A percentile compares a stretch with the other conserved stretches of the same genome.
Evolutionary conservation across 1,140 invertebrate species (phyloP).

Genomic region (Matsumurasca onukii): DNA sequence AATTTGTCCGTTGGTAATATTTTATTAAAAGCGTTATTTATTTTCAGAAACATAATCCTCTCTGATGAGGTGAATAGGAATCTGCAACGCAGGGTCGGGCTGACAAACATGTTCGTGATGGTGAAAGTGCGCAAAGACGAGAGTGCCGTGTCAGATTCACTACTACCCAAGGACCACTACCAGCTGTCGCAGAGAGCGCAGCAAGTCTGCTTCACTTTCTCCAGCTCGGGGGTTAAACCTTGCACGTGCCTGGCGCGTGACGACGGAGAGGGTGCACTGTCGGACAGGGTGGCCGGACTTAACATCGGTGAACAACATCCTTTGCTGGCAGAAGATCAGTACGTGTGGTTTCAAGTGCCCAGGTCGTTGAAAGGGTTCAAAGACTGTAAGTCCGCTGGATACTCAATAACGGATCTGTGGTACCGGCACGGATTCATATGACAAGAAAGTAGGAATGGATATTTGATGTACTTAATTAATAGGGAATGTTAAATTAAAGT

Average conservation of each 20-base stretch:
- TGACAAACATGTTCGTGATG: constrained; percentile 3
- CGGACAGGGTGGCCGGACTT: background rate
- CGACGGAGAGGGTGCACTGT: too few relatives aligned
- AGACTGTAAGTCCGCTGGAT: constrained; percentile 11
- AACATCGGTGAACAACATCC: background rate
- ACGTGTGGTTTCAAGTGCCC: background rate
- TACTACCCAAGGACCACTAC: background rate
- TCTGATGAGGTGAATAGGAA: background rate
- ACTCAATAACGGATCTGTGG: constrained; percentile 11
- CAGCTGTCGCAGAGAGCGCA: background rate
- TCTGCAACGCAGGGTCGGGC: background rate
- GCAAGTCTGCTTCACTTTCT: background rate
- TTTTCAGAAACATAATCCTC: background rate
- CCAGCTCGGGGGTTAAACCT: background rate
- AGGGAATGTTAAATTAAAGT: too few relatives aligned
- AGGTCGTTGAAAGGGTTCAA: background rate
- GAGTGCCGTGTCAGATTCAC: background rate
- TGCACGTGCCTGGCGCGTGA: background rate
- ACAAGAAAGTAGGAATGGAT: too few relatives aligned
- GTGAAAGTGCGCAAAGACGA: background rate
- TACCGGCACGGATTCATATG: constrained; percentile 9
- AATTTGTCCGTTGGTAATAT: too few relatives aligned
- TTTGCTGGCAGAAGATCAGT: background rate
- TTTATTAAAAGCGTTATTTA: too few relatives aligned
- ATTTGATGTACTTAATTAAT: too few relatives aligned